Evolutionary conservation across 2,797 vertebrate genomes (phyloP), one percentile per base, ranked within the genome.

Genomic region (Gymnodraco acuticeps): DNA sequence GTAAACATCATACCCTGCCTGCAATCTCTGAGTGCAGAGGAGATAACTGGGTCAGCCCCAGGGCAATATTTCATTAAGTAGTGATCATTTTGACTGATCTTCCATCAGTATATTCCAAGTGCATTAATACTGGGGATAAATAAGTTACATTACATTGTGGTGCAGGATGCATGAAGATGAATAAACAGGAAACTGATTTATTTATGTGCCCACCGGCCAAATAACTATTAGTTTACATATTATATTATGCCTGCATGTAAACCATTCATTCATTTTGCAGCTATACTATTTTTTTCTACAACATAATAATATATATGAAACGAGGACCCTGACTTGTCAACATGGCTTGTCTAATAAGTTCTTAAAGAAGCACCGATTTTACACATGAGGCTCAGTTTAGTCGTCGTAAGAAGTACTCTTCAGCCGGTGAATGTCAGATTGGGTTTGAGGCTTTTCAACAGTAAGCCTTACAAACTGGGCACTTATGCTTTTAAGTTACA

Each of bases 1-100:
- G 66, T 64, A 53, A 82, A 72, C 54, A 64, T 64, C 23, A 77
- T 80, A 87, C 85, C 81, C 86, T 87, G 82, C 78, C 70, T 85
- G 78, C 74, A 33, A 55, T 76, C 78, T 85, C 78, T 70, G 66
- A 63, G 78, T 23, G 56, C 64, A 70, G 58, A 82, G 77, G 69
- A 86, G 73, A 77, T 50, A 77, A 78, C 62, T 23, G 47, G 73
- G 64, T 79, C 75, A 60, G 59, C 59, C 58, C 47, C 63, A 16
- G 68, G 64, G 52, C 71, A 64, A 60, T 20, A 71, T 61, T 72
- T 41, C 27, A 74, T 58, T 33, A 60, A 68, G 42, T 19, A 48
- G 64, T 70, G 63, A 77, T 80, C 65, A 72, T 58, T 43, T 47
- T 45, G 51, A 83, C 75, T 78, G 81, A 81, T 63, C 41, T 63